These are phyloP conservation scores for Sapajus apella DNA, from an alignment of 2,113 vertebrate species.

Conservation along the genomic window DNA sequence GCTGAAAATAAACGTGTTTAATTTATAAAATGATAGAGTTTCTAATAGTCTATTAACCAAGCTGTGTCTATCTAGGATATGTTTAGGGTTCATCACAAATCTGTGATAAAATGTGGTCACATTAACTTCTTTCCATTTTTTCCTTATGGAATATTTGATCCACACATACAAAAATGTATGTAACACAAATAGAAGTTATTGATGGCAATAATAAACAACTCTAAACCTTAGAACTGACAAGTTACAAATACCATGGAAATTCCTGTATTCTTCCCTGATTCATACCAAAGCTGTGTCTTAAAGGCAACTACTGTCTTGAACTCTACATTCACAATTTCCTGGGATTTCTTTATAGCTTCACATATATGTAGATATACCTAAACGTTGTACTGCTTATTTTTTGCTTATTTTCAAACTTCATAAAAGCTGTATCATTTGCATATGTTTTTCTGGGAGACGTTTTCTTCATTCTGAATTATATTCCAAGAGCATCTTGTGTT, in stretches of 20 bases:
- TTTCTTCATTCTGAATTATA: neutral
- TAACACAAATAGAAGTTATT: neutral
- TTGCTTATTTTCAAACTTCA: neutral
- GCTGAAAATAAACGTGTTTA: conserved; percentile 38
- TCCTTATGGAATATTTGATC: neutral
- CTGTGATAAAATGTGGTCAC: conserved; percentile 29
- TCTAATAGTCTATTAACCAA: conserved; percentile 38
- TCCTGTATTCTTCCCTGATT: neutral
- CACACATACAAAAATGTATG: neutral
- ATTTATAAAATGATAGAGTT: conserved; percentile 44
- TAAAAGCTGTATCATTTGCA: neutral
- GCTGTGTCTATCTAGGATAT: conserved; percentile 13
- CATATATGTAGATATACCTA: neutral
- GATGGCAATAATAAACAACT: neutral
- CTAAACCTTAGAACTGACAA: neutral
- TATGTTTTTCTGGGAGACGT: neutral
- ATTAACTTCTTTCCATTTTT: neutral
- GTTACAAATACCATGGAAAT: conserved; percentile 18
- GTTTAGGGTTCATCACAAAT: neutral
- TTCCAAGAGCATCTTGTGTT: neutral
- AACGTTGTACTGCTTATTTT: neutral
- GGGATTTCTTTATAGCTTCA: neutral
- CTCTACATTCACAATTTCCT: neutral
- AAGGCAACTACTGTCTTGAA: neutral
- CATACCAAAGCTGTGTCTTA: neutral